Evolutionary conservation across 2,797 vertebrate genomes (phyloP).

Genomic region (Arnoldichthys spilopterus): DNA sequence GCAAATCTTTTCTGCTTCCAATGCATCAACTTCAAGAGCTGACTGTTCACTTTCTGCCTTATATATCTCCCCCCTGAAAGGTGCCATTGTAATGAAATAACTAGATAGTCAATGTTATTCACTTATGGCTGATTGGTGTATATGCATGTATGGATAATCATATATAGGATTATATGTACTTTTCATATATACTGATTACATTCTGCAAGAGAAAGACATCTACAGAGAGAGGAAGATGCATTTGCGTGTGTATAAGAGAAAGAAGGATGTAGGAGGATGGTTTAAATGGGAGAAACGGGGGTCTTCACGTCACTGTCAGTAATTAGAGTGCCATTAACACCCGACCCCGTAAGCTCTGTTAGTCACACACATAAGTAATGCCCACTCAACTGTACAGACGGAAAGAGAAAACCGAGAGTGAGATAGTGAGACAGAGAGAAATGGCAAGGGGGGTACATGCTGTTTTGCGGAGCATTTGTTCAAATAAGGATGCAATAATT

Average conservation of each 20-base stretch:
- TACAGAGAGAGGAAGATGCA: too few species aligned
- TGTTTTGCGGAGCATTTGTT: constrained; percentile 1
- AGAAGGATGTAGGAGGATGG: constrained; percentile 21
- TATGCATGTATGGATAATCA: too few species aligned
- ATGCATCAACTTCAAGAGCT: too few species aligned
- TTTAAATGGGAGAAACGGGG: constrained; percentile 14
- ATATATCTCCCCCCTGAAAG: too few species aligned
- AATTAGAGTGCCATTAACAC: constrained; percentile 55
- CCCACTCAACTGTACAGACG: constrained; percentile 14
- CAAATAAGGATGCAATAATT: neutral
- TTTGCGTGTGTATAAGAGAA: constrained; percentile 1
- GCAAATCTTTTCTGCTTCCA: too few species aligned
- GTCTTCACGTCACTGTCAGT: constrained; percentile 43
- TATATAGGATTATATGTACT: too few species aligned
- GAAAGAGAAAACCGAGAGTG: constrained; percentile 4
- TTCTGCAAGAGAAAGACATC: too few species aligned
- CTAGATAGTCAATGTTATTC: too few species aligned
- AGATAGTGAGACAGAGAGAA: neutral
- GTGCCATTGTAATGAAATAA: too few species aligned
- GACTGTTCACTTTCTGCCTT: too few species aligned
- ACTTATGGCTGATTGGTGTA: too few species aligned
- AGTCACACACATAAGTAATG: constrained; percentile 28
- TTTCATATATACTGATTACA: too few species aligned
- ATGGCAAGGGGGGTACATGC: neutral
- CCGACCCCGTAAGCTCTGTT: constrained; percentile 26